Evolutionary conservation across 2,113 vertebrate genomes (phyloP).

Genomic region (Nyctibius bracteatus): DNA sequence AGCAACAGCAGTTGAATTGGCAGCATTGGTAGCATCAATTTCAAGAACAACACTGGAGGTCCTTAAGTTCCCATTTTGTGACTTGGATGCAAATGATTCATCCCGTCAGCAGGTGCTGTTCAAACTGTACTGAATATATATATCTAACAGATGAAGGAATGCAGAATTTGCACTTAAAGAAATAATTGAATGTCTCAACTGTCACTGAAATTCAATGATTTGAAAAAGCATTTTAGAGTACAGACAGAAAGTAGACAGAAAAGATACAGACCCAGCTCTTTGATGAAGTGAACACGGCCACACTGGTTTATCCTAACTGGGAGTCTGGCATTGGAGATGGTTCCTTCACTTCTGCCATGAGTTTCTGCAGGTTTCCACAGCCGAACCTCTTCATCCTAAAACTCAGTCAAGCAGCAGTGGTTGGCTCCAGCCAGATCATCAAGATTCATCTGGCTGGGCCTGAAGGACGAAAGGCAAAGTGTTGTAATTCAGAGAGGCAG

Average conservation of each 20-base stretch:
- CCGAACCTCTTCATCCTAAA: background rate
- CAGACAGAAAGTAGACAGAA: background rate
- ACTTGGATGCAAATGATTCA: slow-evolving; percentile 29
- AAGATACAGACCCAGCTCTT: background rate
- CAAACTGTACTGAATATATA: background rate
- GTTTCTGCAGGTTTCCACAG: background rate
- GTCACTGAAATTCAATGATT: background rate
- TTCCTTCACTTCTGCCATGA: background rate
- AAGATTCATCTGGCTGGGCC: background rate
- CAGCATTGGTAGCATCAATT: slow-evolving; percentile 38
- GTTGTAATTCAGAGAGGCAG: background rate
- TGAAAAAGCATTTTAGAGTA: background rate
- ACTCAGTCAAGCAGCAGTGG: background rate
- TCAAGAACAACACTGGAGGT: background rate
- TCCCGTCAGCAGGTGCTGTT: slow-evolving; percentile 35
- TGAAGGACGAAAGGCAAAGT: background rate
- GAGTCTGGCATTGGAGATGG: background rate
- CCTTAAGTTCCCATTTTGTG: slow-evolving; percentile 36
- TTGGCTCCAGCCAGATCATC: background rate
- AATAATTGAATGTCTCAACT: background rate
- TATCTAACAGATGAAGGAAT: background rate
- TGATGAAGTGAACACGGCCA: fast-evolving
- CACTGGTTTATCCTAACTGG: background rate
- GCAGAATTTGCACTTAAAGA: background rate
- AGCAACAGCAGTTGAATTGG: slow-evolving; percentile 42